A percentile compares a stretch with the other conserved stretches of the same genome.
Evolutionary conservation across 2,888 invertebrate species (phyloP).

Genomic region (Volucella zonaria): DNA sequence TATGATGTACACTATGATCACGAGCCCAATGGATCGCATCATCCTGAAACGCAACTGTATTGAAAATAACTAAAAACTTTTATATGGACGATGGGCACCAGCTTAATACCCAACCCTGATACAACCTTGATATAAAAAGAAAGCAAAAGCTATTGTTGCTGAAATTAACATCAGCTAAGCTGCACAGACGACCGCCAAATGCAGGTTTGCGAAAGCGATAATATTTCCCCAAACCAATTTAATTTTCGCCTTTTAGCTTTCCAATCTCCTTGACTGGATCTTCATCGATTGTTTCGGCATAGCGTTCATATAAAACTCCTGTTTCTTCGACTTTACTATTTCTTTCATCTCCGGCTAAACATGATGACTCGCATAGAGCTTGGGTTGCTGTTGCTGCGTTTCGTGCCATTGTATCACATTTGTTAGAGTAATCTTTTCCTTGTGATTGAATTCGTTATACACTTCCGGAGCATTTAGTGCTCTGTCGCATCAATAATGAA

Average conservation of each 20-base stretch:
- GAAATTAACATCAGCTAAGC: slow-evolving; percentile 88
- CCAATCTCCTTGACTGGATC: slow-evolving; percentile 85
- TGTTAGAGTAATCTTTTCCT: too few species aligned
- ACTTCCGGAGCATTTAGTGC: too few species aligned
- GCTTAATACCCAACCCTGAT: slow-evolving; percentile 96
- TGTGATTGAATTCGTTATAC: too few species aligned
- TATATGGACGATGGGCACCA: slow-evolving; percentile 97
- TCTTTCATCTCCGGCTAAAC: slow-evolving; percentile 77
- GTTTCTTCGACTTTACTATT: slow-evolving; percentile 81
- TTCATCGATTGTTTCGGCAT: slow-evolving; percentile 86
- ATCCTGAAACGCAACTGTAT: slow-evolving; percentile 96
- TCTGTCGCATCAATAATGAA: too few species aligned
- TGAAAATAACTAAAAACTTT: slow-evolving; percentile 91
- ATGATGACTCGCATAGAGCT: slow-evolving; percentile 79
- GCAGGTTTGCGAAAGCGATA: slow-evolving; percentile 90
- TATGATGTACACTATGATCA: slow-evolving; percentile 94
- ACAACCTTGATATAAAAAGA: slow-evolving; percentile 88
- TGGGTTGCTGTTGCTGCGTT: slow-evolving; percentile 82
- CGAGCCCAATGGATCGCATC: slow-evolving; percentile 91
- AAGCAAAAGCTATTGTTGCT: slow-evolving; percentile 88
- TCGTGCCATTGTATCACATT: slow-evolving; percentile 77
- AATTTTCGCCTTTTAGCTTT: slow-evolving; percentile 84
- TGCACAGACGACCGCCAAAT: slow-evolving; percentile 90
- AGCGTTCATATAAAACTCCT: slow-evolving; percentile 86
- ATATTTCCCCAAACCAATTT: slow-evolving; percentile 93